Evolutionary conservation across 92 coral and sea anemone genomes (phyloP).

Genomic region (Ricordea florida): DNA sequence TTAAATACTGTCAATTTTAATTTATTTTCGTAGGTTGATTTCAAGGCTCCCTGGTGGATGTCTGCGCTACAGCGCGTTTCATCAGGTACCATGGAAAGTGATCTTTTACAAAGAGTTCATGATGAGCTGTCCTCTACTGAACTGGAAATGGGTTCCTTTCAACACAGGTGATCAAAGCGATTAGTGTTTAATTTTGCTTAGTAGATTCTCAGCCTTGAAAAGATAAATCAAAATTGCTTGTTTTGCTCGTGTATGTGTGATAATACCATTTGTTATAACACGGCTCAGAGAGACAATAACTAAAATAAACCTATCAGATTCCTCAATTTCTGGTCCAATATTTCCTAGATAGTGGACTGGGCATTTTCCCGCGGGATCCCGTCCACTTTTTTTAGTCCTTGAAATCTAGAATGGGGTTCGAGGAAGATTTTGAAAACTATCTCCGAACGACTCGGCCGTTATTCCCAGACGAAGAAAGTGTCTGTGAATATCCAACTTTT

Average conservation of each 20-base stretch:
- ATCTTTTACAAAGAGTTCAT: conserved; percentile 52
- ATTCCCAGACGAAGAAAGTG: background rate
- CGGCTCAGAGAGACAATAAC: too few relatives aligned
- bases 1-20: background rate
- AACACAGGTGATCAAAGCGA: conserved; percentile 35
- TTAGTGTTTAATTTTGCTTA: background rate
- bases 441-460: background rate
- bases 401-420: background rate
- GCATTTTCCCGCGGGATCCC: background rate
- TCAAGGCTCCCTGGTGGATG: conserved; percentile 94
- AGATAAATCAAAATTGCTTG: too few relatives aligned
- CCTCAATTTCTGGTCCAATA: background rate
- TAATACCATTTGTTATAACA: too few relatives aligned
- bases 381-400: background rate
- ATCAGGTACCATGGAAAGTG: conserved; percentile 20
- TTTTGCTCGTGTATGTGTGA: too few relatives aligned
- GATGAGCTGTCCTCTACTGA: conserved; percentile 74
- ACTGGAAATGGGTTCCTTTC: conserved; percentile 42
- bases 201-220: background rate
- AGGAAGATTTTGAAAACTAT: background rate
- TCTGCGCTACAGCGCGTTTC: conserved; percentile 49
- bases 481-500: background rate
- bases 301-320: too few relatives aligned
- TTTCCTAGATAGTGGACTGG: background rate
- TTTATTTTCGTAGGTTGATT: conserved; percentile 55